A percentile compares a stretch with the other conserved stretches of the same genome.
These are phyloP conservation scores for Dendroctonus valens DNA, from an alignment of 1,140 invertebrate species.

Conservation along the genomic window DNA sequence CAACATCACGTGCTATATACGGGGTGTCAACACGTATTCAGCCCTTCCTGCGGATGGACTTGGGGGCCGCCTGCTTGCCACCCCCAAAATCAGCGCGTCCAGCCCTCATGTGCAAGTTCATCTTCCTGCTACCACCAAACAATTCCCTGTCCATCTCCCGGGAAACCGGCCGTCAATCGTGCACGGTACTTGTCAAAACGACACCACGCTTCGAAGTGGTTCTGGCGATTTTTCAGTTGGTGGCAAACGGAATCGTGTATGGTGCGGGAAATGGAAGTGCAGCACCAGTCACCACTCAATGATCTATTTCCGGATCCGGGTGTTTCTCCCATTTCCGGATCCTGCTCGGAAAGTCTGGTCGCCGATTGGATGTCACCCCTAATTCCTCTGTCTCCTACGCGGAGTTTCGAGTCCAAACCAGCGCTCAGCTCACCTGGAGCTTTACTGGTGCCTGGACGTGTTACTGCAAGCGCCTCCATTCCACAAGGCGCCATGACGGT, in stretches of 20 bases:
- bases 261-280: slow-evolving; percentile 13
- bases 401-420: background rate
- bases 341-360: background rate
- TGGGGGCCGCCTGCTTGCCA: background rate
- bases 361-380: slow-evolving; percentile 5
- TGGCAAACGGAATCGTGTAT: background rate
- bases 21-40: slow-evolving; percentile 34
- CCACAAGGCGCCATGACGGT: slow-evolving; percentile 43
- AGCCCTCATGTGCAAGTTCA: background rate
- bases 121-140: slow-evolving; percentile 18
- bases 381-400: background rate
- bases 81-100: background rate
- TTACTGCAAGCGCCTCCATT: slow-evolving; percentile 41
- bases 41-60: background rate
- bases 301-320: background rate
- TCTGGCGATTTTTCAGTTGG: slow-evolving; percentile 1
- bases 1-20: slow-evolving; percentile 34
- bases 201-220: slow-evolving; percentile 1
- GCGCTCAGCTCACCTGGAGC: slow-evolving; percentile 13
- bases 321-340: slow-evolving; percentile 5
- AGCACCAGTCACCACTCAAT: background rate
- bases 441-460: slow-evolving; percentile 45
- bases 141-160: slow-evolving; percentile 24
- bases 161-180: slow-evolving; percentile 29
- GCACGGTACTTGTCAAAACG: slow-evolving; percentile 23